phyloP scores from a whole-genome alignment of 1,140 invertebrate species.

The Ruditapes philippinarum region DNA sequence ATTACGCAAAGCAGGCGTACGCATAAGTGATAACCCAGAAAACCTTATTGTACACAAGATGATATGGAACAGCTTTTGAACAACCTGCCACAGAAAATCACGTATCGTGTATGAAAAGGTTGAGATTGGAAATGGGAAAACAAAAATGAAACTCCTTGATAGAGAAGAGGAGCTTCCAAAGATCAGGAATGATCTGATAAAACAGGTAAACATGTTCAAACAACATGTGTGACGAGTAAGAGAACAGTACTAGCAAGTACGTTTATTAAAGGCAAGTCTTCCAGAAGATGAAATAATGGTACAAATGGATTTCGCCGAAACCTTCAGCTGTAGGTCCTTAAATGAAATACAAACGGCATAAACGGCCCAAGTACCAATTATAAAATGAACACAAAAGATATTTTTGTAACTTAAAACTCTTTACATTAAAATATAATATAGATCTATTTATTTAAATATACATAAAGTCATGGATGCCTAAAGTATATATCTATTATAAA shows the following conservation, averaged over 20 bases:
- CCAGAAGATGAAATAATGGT: constrained; percentile 52
- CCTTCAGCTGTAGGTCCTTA: constrained; percentile 44
- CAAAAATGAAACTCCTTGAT: constrained; percentile 49
- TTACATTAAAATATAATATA: too few species aligned
- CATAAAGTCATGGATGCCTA: too few species aligned
- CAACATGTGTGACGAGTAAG: constrained; percentile 18
- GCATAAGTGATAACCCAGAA: constrained; percentile 43
- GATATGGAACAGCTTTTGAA: constrained; percentile 9
- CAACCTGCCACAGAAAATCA: background rate
- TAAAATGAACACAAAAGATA: background rate
- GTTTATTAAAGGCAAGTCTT: constrained; percentile 50
- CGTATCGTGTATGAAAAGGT: constrained; percentile 15
- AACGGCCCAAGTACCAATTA: constrained; percentile 34
- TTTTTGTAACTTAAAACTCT: too few species aligned
- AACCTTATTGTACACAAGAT: constrained; percentile 9
- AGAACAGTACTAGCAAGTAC: constrained; percentile 51
- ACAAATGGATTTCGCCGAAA: constrained; percentile 71
- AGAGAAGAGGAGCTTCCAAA: background rate
- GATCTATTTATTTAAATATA: too few species aligned
- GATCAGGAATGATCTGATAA: constrained; percentile 11
- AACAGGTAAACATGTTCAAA: background rate
- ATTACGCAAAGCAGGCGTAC: constrained; percentile 15
- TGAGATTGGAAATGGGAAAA: constrained; percentile 34
- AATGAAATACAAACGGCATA: constrained; percentile 20
- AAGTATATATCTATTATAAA: too few species aligned